Evolutionary conservation across 2,888 invertebrate species (phyloP).

Genomic region (Acrocyrtus sp.): DNA sequence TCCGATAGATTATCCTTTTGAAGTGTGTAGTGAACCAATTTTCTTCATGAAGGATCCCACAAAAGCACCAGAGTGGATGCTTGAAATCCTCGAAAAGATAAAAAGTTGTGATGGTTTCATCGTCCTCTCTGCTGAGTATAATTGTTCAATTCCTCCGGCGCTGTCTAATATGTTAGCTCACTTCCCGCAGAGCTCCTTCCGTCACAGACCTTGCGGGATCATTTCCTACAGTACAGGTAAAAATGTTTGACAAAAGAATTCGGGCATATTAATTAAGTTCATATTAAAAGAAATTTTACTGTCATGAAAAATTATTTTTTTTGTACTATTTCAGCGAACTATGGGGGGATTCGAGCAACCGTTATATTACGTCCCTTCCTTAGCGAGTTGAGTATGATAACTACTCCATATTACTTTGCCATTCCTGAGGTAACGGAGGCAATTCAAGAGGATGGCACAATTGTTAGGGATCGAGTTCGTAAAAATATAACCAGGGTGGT

Average conservation of each 20-base stretch:
- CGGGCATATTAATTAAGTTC: too few species aligned
- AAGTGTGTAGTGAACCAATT: constrained; percentile 64
- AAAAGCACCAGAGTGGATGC: constrained; percentile 64
- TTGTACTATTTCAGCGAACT: constrained; percentile 56
- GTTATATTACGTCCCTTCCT: constrained; percentile 59
- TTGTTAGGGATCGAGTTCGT: constrained; percentile 44
- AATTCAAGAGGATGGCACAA: constrained; percentile 56
- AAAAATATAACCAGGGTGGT: constrained; percentile 63
- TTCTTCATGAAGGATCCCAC: constrained; percentile 64
- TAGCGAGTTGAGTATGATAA: constrained; percentile 63
- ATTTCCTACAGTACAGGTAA: constrained; percentile 65
- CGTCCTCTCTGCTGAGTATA: constrained; percentile 67
- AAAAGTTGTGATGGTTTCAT: constrained; percentile 66
- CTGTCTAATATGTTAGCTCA: constrained; percentile 68
- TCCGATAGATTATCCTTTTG: constrained; percentile 66
- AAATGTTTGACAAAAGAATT: too few species aligned
- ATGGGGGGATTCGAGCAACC: constrained; percentile 61
- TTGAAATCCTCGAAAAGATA: constrained; percentile 64
- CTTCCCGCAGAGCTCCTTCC: constrained; percentile 66
- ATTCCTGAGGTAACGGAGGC: constrained; percentile 49
- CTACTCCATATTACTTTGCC: constrained; percentile 43
- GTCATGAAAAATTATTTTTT: constrained; percentile 4
- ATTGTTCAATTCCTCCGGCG: constrained; percentile 67
- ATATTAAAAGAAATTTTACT: too few species aligned
- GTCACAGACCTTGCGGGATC: constrained; percentile 65